Evolutionary conservation across 1,140 invertebrate genomes (phyloP), one percentile per base, ranked within the genome.

Genomic region (Steinernema feltiae): DNA sequence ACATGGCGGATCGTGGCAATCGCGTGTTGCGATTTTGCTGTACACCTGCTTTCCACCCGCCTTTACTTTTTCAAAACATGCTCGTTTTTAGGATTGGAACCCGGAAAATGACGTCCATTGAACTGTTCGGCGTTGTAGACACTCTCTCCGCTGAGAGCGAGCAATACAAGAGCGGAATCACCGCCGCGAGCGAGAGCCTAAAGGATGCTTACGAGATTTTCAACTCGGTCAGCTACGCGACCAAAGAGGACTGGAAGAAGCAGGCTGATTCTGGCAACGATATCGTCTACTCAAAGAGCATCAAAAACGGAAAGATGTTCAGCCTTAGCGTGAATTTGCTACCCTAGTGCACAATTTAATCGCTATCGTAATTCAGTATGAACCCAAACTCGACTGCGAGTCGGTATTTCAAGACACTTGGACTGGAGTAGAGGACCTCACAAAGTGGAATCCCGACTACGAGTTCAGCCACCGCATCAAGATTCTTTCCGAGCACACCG

Each of bases 221-320:
- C 12, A 63, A 63, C 53, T 63, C 53, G 24, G 53, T 63, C 3
- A 63, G 53, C 53, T 63, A n/a, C 24, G 53, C 24, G 2, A 63
- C 53, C 24, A 63, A 63, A 21, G 53, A 63, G 53, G 53, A 63
- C 53, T 63, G 53, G 53, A 63, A 63, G 53, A 63, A 63, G 53
- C 7, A 63, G 24, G 24, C 12, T 21, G 53, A 63, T 7, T 27
- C 15, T 3, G 24, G 24, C 24, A 21, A 21, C 3, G 53, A 63
- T 63, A 12, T 63, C 12, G 53, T 63, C 24, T 63, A 63, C 24
- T 63, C 53, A 3, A 63, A 63, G 53, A 63, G 24, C 53, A 63
- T 63, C 53, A 63, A 63, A 21, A 15, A 63, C 24, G 53, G 53
- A 63, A 63, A 63, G 53, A 7, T 63, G 53, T 63, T 63, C 24